Base-by-base conservation (phyloP, 2,797 vertebrate genomes). In the Oryzias dopingdopingensis region DNA sequence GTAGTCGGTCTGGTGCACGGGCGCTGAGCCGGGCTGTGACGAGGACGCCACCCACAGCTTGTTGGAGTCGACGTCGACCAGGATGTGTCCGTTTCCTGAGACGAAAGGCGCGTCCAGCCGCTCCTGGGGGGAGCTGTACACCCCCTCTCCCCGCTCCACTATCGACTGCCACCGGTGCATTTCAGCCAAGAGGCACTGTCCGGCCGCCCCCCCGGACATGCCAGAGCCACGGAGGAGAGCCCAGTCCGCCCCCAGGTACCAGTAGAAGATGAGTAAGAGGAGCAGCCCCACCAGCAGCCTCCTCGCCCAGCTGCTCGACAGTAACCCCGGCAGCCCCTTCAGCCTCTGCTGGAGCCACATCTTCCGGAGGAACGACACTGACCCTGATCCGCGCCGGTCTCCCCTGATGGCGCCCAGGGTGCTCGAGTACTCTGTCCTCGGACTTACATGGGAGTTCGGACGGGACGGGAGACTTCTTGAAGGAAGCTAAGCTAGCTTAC, bases 271-370 rank as follows among this genome's bases (percentile, higher is more conserved):
- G 40, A 96, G 79, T 70, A 96, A 82, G 37, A 96, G 49, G 17
- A 90, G 89, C 45, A 96, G 74, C 14, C 92, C 91, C 5, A 93
- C 79, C 29, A 96, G 84, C 3, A 96, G 79, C 45, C 96, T 91
- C 18, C 96, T 87, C 23, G 95, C 95, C 96, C 96, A 98, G 88
- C 94, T 96, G 88, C 96, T 97, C 0, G 96, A 97, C 2, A 97
- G 84, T 86, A 98, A 87, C 20, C 95, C 94, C 12, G 96, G 95
- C 4, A 97, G 87, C 47, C 94, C 94, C 88, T 97, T 98, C 18
- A 97, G 89, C 72, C 96, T 90, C 76, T 97, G 96, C 88, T 97
- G 95, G 12, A 96, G 90, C 96, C 96, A 97, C 96, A 98, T 85
- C 8, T n/a, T 76, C 22, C n/a, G 37, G 60, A 14, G 16, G 2